Evolutionary conservation across 2,888 invertebrate species (phyloP), one percentile per base, ranked within the genome.

Genomic region (Corbicula japonica): DNA sequence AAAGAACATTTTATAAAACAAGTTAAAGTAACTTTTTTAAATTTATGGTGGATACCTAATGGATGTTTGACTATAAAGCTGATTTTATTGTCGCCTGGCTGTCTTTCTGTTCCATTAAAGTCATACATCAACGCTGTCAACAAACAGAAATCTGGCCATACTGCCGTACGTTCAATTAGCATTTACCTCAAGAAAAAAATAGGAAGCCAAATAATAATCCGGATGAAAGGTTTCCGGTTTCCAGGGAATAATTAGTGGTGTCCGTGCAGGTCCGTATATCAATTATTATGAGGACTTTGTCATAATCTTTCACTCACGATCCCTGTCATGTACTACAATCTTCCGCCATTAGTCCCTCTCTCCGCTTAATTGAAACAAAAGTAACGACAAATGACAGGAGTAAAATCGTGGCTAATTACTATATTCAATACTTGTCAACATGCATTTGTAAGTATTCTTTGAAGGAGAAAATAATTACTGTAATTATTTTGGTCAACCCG

Each of bases 221-320:
- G 58, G 35, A 58, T 58, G 21, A 18, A 35, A 34, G 58, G 58
- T 35, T 58, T 58, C 58, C 34, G 34, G 58, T 35, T 15, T n/a
- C 8, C 35, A 34, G 54, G 54, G 54, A 41, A 66, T 66, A 66
- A 66, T 66, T 66, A 66, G 52, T 21, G 12, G 30, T 66, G 54
- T 66, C 66, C 66, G 41, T 28, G 23, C 28, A 32, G 10, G 52
- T 52, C 41, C 54, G 54, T 34, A 38, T 66, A 52, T 54, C 38
- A 41, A 21, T 8, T 26, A 41, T 50, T 52, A 52, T 41, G 66
- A 66, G 28, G 44, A 34, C 38, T 41, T 66, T 52, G 66, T 66
- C 66, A 66, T 66, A 66, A 66, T 66, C 54, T 35, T 21, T 26
- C 28, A 28, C 30, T 50, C 41, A 12, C 15, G 28, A 26, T n/a